Evolutionary conservation across 2,888 invertebrate genomes (phyloP), one percentile per base, ranked within the genome.

Genomic region (Imbricaverruca yamaguchii): DNA sequence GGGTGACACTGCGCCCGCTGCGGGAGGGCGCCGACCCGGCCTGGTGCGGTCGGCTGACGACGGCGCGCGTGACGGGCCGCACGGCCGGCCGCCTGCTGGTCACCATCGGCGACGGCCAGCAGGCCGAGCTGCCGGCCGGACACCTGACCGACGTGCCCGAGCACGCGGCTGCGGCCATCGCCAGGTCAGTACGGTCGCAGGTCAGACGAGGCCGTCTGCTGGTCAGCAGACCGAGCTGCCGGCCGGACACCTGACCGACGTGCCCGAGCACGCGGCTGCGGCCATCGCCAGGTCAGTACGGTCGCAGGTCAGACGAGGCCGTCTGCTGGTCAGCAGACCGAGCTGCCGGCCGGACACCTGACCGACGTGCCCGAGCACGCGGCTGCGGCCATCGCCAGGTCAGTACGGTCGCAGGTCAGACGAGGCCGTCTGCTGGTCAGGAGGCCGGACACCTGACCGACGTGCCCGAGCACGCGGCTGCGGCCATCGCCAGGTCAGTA

Each of bases 111-210:
- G 79, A 59, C 25, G 57, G 79, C 8, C n/a, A 57, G 79, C 57
- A 21, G 23, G 79, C 79, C 13, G 57, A 79, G 18, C 57, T 79
- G 57, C 57, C 79, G 23, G 79, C 79, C n/a, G 57, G 23, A 4
- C 79, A 79, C 79, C 56, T 59, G 23, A 79, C 79, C 0, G 79
- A 79, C 57, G 79, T 79, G 79, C 79, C 79, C 57, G 79, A 79
- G 23, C 79, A 79, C 79, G 25, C 79, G 23, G 57, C 10, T 23
- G 56, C 79, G 13, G 15, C 15, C 13, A 57, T 79, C 15, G 57
- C 78, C 74, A 53, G 69, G 69, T 69, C 13, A 39, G 67, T 13
- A 15, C 2, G 63, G 21, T 15, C 63, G 6, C 63, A 18, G 39
- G 39, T 39, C 39, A 39, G 4, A 4, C 39, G 39, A 39, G 39